These are phyloP conservation scores for Odocoileus hemionus DNA, from an alignment of 2,113 vertebrate genomes.

Conservation along the genomic window DNA sequence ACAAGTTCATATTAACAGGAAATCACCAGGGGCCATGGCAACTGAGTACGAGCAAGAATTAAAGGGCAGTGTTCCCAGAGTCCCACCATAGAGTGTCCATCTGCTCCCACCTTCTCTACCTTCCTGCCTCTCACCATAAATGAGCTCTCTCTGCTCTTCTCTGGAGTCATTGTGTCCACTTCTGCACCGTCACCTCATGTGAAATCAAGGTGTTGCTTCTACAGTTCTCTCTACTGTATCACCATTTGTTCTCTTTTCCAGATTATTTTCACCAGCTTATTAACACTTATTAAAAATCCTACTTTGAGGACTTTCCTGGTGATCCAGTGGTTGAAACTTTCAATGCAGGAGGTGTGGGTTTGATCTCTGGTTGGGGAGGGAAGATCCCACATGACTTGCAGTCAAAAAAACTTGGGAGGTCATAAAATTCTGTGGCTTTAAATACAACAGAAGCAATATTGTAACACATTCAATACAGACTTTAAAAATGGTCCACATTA, in stretches of 20 bases:
- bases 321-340: not conserved
- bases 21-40: not conserved
- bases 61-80: not conserved
- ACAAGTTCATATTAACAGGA: not conserved
- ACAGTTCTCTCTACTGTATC: not conserved
- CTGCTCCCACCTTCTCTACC: not conserved
- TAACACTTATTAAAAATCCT: not conserved
- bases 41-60: not conserved
- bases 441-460: not conserved
- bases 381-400: not conserved
- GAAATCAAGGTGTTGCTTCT: not conserved
- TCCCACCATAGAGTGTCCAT: fast-evolving
- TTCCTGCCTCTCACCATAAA: fast-evolving
- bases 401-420: not conserved
- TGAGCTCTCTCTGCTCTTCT: not conserved
- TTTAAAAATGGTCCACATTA: not conserved
- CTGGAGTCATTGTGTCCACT: fast-evolving
- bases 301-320: not conserved
- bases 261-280: not conserved
- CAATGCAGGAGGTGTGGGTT: not conserved
- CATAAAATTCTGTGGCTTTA: not conserved
- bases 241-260: not conserved
- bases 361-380: not conserved
- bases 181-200: fast-evolving
- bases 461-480: not conserved